Evolutionary conservation across 2,888 invertebrate species (phyloP), one percentile per base, ranked within the genome.

Genomic region (Sussaba pulchella): DNA sequence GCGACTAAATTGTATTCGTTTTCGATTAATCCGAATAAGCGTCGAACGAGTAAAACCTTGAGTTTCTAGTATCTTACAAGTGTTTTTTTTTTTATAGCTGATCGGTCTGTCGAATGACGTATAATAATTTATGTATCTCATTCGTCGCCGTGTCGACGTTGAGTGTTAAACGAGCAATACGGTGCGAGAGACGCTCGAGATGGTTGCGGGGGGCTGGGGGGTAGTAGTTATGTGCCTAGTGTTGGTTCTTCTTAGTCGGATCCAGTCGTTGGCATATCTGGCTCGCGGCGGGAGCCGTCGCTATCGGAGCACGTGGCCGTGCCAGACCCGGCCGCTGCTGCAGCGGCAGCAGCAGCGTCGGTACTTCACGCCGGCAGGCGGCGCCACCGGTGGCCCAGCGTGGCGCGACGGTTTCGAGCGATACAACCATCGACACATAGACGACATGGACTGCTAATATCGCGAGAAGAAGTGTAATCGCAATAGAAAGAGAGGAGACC

Each of bases 271-370:
- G 59, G 67, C 78, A 77, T 77, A 77, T 64, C 71, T 77, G 77
- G 24, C 45, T 61, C 72, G 41, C 63, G 63, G 52, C 63, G 72
- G 72, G 63, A 72, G 63, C 72, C 52, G 39, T 14, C 19, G 61
- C 39, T 72, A 66, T 78, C 71, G 50, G 26, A 78, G 78, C 78
- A 78, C 78, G 72, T 78, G 78, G 78, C 66, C 10, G 66, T 70
- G 76, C 76, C 70, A 70, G 70, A 31, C 61, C 17, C 14, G 47
- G 61, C 47, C 63, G 26, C 41, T 43, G 69, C 21, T n/a, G 19
- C 66, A 14, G 14, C 64, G 9, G 36, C 31, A 50, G 10, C 50
- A 24, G 10, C 36, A 50, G 17, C 21, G 24, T 19, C 41, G n/a
- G 24, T n/a, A 41, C 52, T n/a, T 4, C 47, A 21, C 3, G 54